Base-by-base conservation (phyloP, 2,888 invertebrate genomes). In the Nowickia ferox region DNA sequence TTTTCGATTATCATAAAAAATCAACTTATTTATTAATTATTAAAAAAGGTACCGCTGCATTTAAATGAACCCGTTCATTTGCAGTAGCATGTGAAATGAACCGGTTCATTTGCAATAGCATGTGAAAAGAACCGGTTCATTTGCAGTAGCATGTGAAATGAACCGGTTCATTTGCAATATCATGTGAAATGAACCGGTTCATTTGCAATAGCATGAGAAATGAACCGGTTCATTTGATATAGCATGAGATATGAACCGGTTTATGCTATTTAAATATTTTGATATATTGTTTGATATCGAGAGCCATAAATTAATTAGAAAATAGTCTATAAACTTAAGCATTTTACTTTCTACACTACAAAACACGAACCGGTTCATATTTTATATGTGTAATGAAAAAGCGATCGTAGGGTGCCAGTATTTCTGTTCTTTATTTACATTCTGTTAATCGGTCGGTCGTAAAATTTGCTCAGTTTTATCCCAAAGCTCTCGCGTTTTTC, bases 381-480 rank as follows among this genome's bases (percentile, higher is more conserved):
- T 17, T 30, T 30, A 30, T 30, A 17, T 53, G 19, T 17, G 8
- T n/a, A n/a, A 9, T 17, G 53, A 17, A 53, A 53, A 53, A 53
- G 9, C 6, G 9, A 17, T 17, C 38, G 48, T 66, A 51, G 48
- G 38, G 66, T 38, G 6, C 30, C 2, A 1, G 6, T 6, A 30
- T 30, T 30, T 5, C 30, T 30, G 30, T 30, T 30, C 30, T 30
- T 19, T 19, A 15, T 57, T 30, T 59, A 9, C 19, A 38, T 38
- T 38, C 15, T 9, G 30, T 59, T 42, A 11, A 42, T 61, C 42
- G 10, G 17, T 40, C 38, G 40, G 17, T 30, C 44, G 13, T n/a
- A 38, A 66, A 66, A 48, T 55, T 0, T 40, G 61, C 61, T 61
- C 40, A 74, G 30, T 30, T 46, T n/a, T 38, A 17, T 46, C 19